phyloP scores from a whole-genome alignment of 2,888 invertebrate species.

The Polia nebulosa region DNA sequence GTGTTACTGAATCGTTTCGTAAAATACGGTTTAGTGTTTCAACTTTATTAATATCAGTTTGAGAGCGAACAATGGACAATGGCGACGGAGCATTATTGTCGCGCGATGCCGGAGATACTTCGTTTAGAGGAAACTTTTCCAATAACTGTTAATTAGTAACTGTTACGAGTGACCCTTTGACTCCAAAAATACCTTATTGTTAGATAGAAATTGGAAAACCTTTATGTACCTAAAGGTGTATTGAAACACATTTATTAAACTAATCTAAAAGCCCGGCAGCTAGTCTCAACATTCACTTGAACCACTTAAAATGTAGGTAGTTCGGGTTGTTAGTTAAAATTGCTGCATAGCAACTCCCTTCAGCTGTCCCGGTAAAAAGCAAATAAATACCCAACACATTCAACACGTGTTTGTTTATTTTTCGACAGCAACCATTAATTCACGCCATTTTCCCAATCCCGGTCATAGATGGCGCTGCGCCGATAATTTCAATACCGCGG shows the following conservation, averaged over 20 bases:
- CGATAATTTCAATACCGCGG: slow-evolving; percentile 37
- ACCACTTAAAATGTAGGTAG: background rate
- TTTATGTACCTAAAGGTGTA: too few species aligned
- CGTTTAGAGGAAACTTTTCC: background rate
- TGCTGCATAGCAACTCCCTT: too few species aligned
- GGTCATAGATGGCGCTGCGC: slow-evolving; percentile 9
- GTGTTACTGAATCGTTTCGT: background rate
- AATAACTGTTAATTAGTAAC: slow-evolving; percentile 28
- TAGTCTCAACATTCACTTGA: background rate
- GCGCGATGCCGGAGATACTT: background rate
- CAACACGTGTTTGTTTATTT: slow-evolving; percentile 13
- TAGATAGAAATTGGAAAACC: background rate
- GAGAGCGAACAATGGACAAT: slow-evolving; percentile 15
- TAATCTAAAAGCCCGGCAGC: too few species aligned
- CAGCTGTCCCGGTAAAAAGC: background rate
- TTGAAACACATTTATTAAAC: background rate
- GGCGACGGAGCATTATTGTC: background rate
- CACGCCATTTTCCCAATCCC: background rate
- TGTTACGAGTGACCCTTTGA: background rate
- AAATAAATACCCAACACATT: slow-evolving; percentile 17
- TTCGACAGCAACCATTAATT: slow-evolving; percentile 2
- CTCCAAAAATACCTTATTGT: background rate
- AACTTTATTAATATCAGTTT: slow-evolving; percentile 31
- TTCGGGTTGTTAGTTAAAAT: too few species aligned
- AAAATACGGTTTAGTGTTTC: slow-evolving; percentile 2